These are phyloP conservation scores for Morphnarchus princeps DNA, from an alignment of 2,113 vertebrate genomes.

Conservation along the genomic window DNA sequence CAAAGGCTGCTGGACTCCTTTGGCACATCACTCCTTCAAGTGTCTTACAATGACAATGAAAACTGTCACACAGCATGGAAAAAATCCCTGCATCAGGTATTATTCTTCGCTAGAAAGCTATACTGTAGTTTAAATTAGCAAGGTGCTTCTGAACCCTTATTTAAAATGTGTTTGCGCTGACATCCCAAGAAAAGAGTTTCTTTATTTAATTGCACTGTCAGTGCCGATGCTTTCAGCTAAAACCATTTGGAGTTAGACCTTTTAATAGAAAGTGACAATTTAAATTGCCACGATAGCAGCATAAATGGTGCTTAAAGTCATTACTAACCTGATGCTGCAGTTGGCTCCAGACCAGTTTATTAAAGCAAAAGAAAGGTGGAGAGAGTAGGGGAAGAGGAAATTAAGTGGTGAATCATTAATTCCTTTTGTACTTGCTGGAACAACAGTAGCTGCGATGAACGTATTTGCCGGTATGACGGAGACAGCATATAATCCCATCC, in stretches of 20 bases:
- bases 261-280: constrained; percentile 83
- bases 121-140: constrained; percentile 81
- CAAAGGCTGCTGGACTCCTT: constrained; percentile 39
- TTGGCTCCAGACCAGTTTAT: constrained; percentile 76
- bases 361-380: constrained; percentile 66
- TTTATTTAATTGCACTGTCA: constrained; percentile 78
- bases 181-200: constrained; percentile 73
- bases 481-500: background rate
- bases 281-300: constrained; percentile 71
- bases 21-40: constrained; percentile 31
- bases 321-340: constrained; percentile 68
- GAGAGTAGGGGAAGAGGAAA: constrained; percentile 57
- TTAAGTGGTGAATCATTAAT: constrained; percentile 67
- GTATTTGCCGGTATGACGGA: constrained; percentile 15
- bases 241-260: constrained; percentile 75
- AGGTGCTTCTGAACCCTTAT: constrained; percentile 72
- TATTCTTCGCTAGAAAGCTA: constrained; percentile 79
- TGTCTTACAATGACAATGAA: constrained; percentile 55
- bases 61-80: constrained; percentile 46
- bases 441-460: constrained; percentile 49
- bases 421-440: constrained; percentile 60
- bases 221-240: constrained; percentile 70
- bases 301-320: constrained; percentile 76
- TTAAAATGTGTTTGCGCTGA: constrained; percentile 76
- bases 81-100: constrained; percentile 58